phyloP scores from a whole-genome alignment of 2,113 vertebrate species.

The Oncorhynchus tshawytscha region DNA sequence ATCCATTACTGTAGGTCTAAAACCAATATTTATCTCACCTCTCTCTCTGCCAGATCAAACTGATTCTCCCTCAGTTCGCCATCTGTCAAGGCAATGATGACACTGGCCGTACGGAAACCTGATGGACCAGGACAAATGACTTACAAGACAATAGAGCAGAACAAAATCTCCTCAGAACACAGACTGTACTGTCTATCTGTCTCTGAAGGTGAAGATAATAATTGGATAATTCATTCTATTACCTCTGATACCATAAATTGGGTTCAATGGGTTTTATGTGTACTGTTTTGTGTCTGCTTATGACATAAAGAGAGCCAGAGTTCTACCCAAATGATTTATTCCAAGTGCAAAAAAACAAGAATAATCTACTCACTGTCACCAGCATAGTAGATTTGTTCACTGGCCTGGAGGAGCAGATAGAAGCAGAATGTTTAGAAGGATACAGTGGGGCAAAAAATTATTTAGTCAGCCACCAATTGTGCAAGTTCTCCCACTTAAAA shows the following conservation, averaged over 20 bases:
- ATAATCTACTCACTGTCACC: slow-evolving; percentile 82
- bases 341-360: not conserved
- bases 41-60: slow-evolving; percentile 90
- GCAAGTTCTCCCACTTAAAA: too few species aligned
- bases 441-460: too few species aligned
- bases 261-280: too few species aligned
- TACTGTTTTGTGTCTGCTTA: too few species aligned
- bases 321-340: not conserved
- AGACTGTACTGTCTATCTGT: not conserved
- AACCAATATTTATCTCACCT: slow-evolving; percentile 73
- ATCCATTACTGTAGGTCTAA: too few species aligned
- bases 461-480: too few species aligned
- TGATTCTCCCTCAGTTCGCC: slow-evolving; percentile 92
- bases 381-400: slow-evolving; percentile 96
- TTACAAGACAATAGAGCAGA: not conserved
- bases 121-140: slow-evolving; percentile 12
- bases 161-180: not conserved
- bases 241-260: too few species aligned
- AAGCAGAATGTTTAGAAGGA: not conserved
- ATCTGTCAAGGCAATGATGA: slow-evolving; percentile 96
- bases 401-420: slow-evolving; percentile 80
- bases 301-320: not conserved
- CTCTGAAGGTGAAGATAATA: too few species aligned
- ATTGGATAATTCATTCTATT: too few species aligned
- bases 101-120: slow-evolving; percentile 94